These are phyloP conservation scores for Lacanobia oleracea DNA, from an alignment of 2,888 invertebrate species.

Conservation along the genomic window DNA sequence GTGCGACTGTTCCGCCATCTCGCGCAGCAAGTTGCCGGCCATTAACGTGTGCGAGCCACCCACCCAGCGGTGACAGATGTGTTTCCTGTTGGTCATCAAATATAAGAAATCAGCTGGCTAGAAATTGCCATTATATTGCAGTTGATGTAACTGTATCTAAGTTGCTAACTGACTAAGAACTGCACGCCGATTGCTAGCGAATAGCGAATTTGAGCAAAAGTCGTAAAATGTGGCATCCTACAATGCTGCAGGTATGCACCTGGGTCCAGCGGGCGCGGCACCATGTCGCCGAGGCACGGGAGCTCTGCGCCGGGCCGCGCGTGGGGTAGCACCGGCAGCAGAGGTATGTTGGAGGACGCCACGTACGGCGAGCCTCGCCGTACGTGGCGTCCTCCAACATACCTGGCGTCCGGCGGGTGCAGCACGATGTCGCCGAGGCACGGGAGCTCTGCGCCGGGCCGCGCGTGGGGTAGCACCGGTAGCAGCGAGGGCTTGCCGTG, in stretches of 20 bases:
- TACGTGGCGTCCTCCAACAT: neutral
- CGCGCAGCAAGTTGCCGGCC: slow-evolving; percentile 61
- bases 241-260: too few species aligned
- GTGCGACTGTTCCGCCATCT: slow-evolving; percentile 51
- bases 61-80: slow-evolving; percentile 64
- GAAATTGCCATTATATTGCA: neutral
- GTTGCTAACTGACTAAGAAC: neutral
- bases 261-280: too few species aligned
- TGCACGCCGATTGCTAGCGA: neutral
- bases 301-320: too few species aligned
- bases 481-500: too few species aligned
- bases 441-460: slow-evolving; percentile 3
- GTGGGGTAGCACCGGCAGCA: too few species aligned
- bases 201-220: neutral
- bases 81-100: slow-evolving; percentile 36
- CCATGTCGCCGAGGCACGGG: too few species aligned
- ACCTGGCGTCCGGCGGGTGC: slow-evolving; percentile 39
- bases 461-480: slow-evolving; percentile 60
- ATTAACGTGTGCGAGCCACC: slow-evolving; percentile 65
- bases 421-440: neutral
- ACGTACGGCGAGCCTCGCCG: too few species aligned
- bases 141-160: neutral
- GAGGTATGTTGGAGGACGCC: too few species aligned
- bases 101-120: neutral
- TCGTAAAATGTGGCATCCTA: too few species aligned